These are phyloP conservation scores for Belgica antarctica DNA, from an alignment of 2,888 invertebrate species.

Conservation along the genomic window DNA sequence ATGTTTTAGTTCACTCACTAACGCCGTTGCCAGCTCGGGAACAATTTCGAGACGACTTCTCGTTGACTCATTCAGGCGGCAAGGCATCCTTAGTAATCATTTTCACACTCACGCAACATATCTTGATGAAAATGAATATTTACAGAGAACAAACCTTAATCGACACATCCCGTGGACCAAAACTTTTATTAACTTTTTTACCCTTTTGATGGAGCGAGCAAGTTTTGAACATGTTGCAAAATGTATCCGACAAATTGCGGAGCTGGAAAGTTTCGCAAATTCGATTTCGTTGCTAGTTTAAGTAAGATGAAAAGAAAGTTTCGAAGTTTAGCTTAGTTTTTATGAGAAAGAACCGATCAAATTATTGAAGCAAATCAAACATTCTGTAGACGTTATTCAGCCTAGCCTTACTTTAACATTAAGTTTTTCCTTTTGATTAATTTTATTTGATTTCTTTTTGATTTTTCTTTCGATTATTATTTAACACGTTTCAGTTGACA, in stretches of 20 bases:
- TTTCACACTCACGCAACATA: constrained; percentile 16
- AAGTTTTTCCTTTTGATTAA: constrained; percentile 7
- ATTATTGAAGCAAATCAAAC: background rate
- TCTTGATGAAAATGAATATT: background rate
- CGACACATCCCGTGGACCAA: constrained; percentile 16
- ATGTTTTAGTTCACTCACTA: background rate
- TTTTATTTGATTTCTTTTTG: background rate
- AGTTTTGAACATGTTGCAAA: background rate
- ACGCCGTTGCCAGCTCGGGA: background rate
- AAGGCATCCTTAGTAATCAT: too few relatives aligned
- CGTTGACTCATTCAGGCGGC: too few relatives aligned
- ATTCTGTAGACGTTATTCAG: background rate
- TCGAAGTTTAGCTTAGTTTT: background rate
- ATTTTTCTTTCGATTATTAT: background rate
- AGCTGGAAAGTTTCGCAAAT: background rate
- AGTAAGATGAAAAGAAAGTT: background rate
- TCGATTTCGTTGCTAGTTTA: background rate
- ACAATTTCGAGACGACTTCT: too few relatives aligned
- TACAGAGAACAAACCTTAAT: background rate
- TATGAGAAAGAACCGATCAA: background rate
- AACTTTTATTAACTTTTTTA: background rate
- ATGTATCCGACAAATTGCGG: background rate
- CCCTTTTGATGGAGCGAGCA: background rate
- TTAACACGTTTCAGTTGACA: background rate
- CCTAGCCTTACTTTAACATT: background rate